These are phyloP conservation scores for Casuarius casuarius DNA, from an alignment of 2,113 vertebrate genomes.

Conservation along the genomic window DNA sequence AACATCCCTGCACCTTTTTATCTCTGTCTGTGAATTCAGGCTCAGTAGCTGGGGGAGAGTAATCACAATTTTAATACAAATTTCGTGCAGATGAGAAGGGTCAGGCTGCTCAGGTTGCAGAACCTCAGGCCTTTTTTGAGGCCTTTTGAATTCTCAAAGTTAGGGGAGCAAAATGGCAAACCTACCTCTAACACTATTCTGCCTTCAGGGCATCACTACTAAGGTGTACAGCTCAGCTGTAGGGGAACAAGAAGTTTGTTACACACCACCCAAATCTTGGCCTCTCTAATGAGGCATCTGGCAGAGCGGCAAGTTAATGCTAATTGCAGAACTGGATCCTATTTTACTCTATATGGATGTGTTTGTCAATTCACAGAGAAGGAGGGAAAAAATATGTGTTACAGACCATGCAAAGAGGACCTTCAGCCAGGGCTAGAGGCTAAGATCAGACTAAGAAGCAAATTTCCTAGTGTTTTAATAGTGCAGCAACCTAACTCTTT, in stretches of 20 bases:
- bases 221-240: neutral
- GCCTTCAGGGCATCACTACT: neutral
- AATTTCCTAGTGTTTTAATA: neutral
- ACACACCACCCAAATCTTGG: neutral
- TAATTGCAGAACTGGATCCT: neutral
- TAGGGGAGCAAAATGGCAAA: neutral
- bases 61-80: neutral
- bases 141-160: neutral
- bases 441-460: neutral
- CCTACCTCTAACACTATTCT: rapidly evolving
- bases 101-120: neutral
- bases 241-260: neutral
- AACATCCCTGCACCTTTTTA: neutral
- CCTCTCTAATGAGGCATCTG: neutral
- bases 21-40: neutral
- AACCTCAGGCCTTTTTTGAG: neutral
- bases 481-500: neutral
- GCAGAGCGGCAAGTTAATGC: neutral
- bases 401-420: neutral
- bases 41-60: neutral
- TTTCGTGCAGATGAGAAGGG: neutral
- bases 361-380: neutral
- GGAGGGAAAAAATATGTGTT: neutral
- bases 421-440: neutral
- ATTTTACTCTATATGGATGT: neutral